Percentiles rank a stretch among this genome's conserved stretches.
Evolutionary conservation across 2,797 vertebrate species (phyloP).

Genomic region (Salmo trutta): DNA sequence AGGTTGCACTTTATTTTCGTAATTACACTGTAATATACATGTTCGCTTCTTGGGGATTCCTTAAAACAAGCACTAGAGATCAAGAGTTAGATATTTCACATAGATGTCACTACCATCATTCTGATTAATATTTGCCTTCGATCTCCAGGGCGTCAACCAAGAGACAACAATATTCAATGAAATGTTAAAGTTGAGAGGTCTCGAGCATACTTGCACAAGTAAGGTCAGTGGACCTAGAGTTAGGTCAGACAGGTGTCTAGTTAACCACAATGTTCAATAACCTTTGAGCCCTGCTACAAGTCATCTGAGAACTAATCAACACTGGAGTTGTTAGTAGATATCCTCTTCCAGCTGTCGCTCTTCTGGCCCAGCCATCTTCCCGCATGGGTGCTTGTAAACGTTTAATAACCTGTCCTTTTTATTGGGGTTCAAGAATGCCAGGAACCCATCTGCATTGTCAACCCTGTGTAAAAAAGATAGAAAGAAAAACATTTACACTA

Average conservation of each 20-base stretch:
- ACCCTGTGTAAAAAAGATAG: conserved; percentile 26
- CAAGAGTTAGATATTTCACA: background rate
- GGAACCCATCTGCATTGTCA: conserved; percentile 55
- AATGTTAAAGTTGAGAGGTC: background rate
- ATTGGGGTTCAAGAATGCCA: conserved; percentile 57
- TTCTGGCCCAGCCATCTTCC: conserved; percentile 46
- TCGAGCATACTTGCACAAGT: background rate
- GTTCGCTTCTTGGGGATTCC: background rate
- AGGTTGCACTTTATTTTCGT: background rate
- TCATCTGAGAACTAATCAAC: background rate
- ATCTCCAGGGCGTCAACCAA: no score
- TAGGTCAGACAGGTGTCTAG: background rate
- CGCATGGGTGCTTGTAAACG: conserved; percentile 61
- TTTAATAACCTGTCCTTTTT: conserved; percentile 67
- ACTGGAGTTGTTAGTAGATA: background rate
- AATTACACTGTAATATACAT: no score
- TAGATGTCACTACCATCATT: background rate
- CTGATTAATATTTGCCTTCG: no score
- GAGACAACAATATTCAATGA: no score
- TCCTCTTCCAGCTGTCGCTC: conserved; percentile 21
- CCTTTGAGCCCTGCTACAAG: no score
- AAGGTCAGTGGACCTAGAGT: background rate
- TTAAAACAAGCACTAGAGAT: background rate
- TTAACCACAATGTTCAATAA: no score
- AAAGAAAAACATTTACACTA: conserved; percentile 30